These are phyloP conservation scores for Megalopta genalis DNA, from an alignment of 1,140 invertebrate species.

Conservation along the genomic window DNA sequence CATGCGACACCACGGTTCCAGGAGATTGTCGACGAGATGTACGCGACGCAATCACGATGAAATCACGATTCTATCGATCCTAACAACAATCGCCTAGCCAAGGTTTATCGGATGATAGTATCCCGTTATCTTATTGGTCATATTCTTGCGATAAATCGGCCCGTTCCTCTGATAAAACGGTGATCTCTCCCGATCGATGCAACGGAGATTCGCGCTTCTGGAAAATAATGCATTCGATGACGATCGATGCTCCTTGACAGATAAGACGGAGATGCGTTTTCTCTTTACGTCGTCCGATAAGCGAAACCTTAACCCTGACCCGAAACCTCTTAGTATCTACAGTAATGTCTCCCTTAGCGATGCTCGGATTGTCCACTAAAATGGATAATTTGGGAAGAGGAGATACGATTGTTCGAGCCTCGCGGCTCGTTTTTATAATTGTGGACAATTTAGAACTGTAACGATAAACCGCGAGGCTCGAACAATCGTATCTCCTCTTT, in stretches of 20 bases:
- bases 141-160: background rate
- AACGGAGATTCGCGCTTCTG: background rate
- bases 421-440: no score
- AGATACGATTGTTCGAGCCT: no score
- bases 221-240: background rate
- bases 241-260: background rate
- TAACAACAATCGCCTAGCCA: background rate
- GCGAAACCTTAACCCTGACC: no score
- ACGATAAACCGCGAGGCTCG: no score
- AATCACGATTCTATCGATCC: background rate
- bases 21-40: background rate
- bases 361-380: no score
- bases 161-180: background rate
- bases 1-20: background rate
- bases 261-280: background rate
- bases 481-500: no score
- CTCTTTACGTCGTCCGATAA: no score
- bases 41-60: background rate
- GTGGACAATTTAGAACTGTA: no score
- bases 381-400: no score
- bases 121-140: background rate
- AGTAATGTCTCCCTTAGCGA: no score
- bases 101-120: background rate
- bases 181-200: background rate
- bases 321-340: no score